Evolutionary conservation across 2,888 invertebrate species (phyloP), one percentile per base, ranked within the genome.

Genomic region (Mesorhabditis spiculigera): DNA sequence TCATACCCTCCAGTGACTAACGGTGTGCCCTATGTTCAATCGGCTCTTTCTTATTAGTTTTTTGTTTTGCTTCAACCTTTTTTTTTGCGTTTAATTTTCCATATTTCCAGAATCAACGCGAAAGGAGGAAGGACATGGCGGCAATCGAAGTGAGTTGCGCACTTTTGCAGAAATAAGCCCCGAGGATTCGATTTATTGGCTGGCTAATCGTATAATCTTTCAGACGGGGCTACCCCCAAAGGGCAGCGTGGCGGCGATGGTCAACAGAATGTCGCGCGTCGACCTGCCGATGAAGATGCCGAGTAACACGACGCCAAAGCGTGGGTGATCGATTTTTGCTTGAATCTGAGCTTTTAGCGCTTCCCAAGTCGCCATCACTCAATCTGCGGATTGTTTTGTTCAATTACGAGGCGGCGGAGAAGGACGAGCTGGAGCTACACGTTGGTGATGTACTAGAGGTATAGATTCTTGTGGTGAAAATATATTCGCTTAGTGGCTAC

Each of bases 371-470:
- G 28, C 28, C 28, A 1, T 28, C 28, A 28, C 28, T 28, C 28
- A 28, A 28, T n/a, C 58, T 50, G 10, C 58, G 58, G n/a, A 50
- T 50, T n/a, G 58, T n/a, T n/a, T 13, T n/a, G 8, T 50, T 50
- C 58, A n/a, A 10, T n/a, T 50, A 50, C 3, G 58, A 50, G 8
- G 58, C 58, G 58, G 58, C 58, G 58, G 58, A 50, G 58, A 50
- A 50, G n/a, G 58, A 50, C n/a, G 58, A 50, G 58, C 3, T 50
- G 10, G 58, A 50, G 8, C n/a, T 50, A 3, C n/a, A 13, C 10
- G 58, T 50, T 50, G 58, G 58, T 13, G 58, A 50, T n/a, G n/a
- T 50, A 50, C 58, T 50, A 13, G 58, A 50, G 58, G 58, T 50
- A 28, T 28, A n/a, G 58, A n/a, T 13, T 50, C n/a, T 50, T 13